phyloP scores from a whole-genome alignment of 2,888 invertebrate genomes.

The Drosophila fungiperda region DNA sequence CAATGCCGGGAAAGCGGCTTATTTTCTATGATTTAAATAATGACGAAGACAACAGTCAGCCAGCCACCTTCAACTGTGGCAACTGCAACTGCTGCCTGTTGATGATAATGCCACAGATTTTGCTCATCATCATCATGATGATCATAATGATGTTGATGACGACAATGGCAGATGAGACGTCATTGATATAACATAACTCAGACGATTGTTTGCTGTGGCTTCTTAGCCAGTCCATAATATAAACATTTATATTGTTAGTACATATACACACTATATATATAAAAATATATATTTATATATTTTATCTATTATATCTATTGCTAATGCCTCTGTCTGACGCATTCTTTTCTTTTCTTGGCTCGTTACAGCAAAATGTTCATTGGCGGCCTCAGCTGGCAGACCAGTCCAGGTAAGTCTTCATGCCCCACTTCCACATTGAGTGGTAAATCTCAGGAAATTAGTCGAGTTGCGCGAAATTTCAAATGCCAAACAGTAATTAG shows the following conservation, averaged over 20 bases:
- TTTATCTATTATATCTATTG: slow-evolving; percentile 13
- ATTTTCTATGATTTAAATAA: slow-evolving; percentile 83
- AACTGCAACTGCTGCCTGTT: slow-evolving; percentile 20
- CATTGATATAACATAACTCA: slow-evolving; percentile 52
- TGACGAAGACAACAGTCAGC: slow-evolving; percentile 79
- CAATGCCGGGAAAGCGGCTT: slow-evolving; percentile 83
- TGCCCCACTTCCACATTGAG: slow-evolving; percentile 18
- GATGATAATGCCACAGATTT: slow-evolving; percentile 34
- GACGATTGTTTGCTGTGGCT: slow-evolving; percentile 27
- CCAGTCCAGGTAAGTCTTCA: slow-evolving; percentile 95
- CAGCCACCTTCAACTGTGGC: slow-evolving; percentile 31
- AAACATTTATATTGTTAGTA: slow-evolving; percentile 40
- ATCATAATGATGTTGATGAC: slow-evolving; percentile 20
- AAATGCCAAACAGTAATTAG: slow-evolving; percentile 47
- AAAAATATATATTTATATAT: slow-evolving; percentile 7
- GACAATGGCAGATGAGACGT: slow-evolving; percentile 55
- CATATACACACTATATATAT: not conserved
- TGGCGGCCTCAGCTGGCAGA: slow-evolving; percentile 99
- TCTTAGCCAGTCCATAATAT: slow-evolving; percentile 36
- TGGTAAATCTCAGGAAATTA: slow-evolving; percentile 49
- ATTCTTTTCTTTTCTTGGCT: slow-evolving; percentile 21
- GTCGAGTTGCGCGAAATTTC: slow-evolving; percentile 44
- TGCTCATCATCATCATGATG: slow-evolving; percentile 25
- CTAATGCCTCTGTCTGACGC: slow-evolving; percentile 54
- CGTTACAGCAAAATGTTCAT: slow-evolving; percentile 99